A percentile compares a stretch with the other conserved stretches of the same genome.
Evolutionary conservation across 1,140 invertebrate genomes (phyloP).

Genomic region (Saccostrea glomerata): DNA sequence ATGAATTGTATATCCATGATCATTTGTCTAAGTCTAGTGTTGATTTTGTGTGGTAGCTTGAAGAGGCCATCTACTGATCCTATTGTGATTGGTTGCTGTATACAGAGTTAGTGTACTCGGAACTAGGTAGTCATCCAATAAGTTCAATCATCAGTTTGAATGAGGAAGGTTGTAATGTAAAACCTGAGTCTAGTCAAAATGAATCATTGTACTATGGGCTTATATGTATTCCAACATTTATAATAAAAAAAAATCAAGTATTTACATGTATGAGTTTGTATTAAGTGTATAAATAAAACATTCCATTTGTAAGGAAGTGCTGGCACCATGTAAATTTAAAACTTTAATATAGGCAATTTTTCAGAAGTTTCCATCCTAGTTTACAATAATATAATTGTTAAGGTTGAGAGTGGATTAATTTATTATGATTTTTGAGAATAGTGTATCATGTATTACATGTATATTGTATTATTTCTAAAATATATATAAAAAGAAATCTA

Average conservation of each 20-base stretch:
- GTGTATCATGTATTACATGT: background rate
- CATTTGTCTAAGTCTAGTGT: constrained; percentile 25
- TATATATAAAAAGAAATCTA: too few relatives aligned
- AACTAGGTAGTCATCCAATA: background rate
- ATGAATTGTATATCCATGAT: background rate
- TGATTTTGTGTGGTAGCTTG: background rate
- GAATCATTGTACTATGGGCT: background rate
- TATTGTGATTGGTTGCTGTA: background rate
- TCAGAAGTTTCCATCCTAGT: background rate
- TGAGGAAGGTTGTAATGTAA: background rate
- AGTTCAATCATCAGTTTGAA: background rate
- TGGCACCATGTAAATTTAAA: too few relatives aligned
- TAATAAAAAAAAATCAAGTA: background rate
- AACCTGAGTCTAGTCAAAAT: background rate
- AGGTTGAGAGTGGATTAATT: background rate
- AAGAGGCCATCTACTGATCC: background rate
- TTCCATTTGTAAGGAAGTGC: background rate
- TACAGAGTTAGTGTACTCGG: constrained; percentile 9
- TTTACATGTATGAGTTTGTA: too few relatives aligned
- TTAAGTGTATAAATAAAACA: background rate
- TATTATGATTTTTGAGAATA: constrained; percentile 21
- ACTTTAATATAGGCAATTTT: background rate
- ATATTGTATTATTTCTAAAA: too few relatives aligned
- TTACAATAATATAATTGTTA: background rate
- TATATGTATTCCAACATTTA: background rate